Evolutionary conservation across 2,888 invertebrate species (phyloP), one percentile per base, ranked within the genome.

Genomic region (Molorchus minor): DNA sequence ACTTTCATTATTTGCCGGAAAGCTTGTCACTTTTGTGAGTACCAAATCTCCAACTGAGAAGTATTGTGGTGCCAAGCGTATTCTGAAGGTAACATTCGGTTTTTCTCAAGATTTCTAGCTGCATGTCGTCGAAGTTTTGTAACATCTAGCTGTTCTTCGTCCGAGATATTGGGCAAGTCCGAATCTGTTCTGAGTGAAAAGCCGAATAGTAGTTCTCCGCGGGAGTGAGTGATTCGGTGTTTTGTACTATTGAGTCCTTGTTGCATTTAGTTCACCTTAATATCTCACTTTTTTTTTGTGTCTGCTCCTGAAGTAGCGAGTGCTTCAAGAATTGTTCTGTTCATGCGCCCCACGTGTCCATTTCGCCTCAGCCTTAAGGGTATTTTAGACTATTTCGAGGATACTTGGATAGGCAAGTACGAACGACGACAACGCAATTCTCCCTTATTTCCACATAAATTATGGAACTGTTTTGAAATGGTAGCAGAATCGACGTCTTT

Each of bases 331-430:
- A 68, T 52, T n/a, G 59, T 62, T 45, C 38, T 55, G 20, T 65
- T 69, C 10, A 69, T 59, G 19, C 72, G 56, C 35, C 62, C 78
- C 0, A 70, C 74, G 41, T 77, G 77, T 0, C 76, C 77, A 46
- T 79, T 75, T 71, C 75, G 12, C 74, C 76, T 52, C 2, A 67
- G 52, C 51, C n/a, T n/a, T n/a, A n/a, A n/a, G n/a, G n/a, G n/a
- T n/a, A n/a, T n/a, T n/a, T n/a, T n/a, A n/a, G n/a, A n/a, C n/a
- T n/a, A n/a, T n/a, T n/a, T n/a, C n/a, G n/a, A n/a, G n/a, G n/a
- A n/a, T n/a, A n/a, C n/a, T n/a, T n/a, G n/a, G n/a, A n/a, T n/a
- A n/a, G n/a, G n/a, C n/a, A n/a, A n/a, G n/a, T n/a, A n/a, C n/a
- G n/a, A n/a, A n/a, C n/a, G n/a, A n/a, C n/a, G n/a, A n/a, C n/a